Conservation (phyloP, 2,797 vertebrate species). For the Falco cherrug region DNA sequence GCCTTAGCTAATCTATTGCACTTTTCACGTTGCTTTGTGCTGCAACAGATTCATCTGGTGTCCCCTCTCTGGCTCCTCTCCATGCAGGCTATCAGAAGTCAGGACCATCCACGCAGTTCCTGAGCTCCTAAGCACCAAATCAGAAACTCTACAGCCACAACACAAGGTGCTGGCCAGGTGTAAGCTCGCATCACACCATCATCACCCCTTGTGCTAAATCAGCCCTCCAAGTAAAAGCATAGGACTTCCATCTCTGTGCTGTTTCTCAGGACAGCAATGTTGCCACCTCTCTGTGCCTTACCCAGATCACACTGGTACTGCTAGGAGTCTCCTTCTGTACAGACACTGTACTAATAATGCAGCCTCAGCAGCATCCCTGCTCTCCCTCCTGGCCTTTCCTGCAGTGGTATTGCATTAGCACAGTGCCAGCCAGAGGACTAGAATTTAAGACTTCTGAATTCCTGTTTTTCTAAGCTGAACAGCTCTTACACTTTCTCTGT, state of each 20-base stretch:
- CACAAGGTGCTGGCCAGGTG: background rate
- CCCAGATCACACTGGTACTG: accelerated
- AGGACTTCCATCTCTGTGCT: background rate
- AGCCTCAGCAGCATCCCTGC: background rate
- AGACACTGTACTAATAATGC: too few species aligned
- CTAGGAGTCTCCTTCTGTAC: background rate
- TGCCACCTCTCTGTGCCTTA: background rate
- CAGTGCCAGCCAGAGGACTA: background rate
- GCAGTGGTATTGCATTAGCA: background rate
- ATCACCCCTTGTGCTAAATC: background rate
- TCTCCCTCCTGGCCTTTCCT: background rate
- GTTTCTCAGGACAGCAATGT: accelerated
- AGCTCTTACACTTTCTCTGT: background rate
- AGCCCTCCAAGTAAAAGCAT: accelerated
- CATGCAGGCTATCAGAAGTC: background rate
- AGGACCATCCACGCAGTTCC: background rate
- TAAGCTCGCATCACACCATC: background rate
- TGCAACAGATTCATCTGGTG: accelerated
- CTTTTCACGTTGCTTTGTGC: background rate
- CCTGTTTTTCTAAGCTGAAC: background rate
- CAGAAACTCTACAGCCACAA: background rate
- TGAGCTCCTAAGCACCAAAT: background rate
- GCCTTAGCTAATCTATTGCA: background rate
- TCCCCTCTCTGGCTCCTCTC: background rate
- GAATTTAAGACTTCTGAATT: background rate